Base-by-base conservation (phyloP, 2,797 vertebrate genomes). In the Mus minutoides region DNA sequence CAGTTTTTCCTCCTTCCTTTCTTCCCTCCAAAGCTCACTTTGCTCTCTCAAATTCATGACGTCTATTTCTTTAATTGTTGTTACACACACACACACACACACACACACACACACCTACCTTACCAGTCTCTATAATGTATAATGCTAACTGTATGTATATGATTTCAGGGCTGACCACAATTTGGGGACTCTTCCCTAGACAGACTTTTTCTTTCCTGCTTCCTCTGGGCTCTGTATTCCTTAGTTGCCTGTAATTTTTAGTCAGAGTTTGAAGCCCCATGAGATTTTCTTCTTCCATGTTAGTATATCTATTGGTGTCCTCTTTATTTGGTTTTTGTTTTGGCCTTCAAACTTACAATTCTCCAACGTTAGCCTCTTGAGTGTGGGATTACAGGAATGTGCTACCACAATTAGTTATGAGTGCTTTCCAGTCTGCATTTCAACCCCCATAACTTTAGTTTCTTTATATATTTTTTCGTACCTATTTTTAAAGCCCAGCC, bases 401-500 rank as follows among this genome's bases (percentile, higher is more conserved):
- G 83, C 31, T n/a, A 69, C 12, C 7, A 69, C 7, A 49, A 12
- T 49, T 49, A 43, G 34, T 67, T 86, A 37, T 16, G 52, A 31
- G 64, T 67, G 64, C 31, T 67, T 22, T 71, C 49, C 22, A 19
- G 22, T 71, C 77, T 95, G 64, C 56, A 93, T 88, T 75, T 71
- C 67, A 88, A 29, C 24, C 6, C n/a, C 52, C 40, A 67, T 43
- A 78, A 85, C 2, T 49, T 79, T 43, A 80, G 34, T 60, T 64
- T 64, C 62, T 64, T 64, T 64, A 83, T 54, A 69, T 89, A 79
- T 80, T 56, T 88, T 71, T 77, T 11, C 92, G 56, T 19, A 91
- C n/a, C 34, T 94, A 93, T n/a, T 37, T 88, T 76, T 52, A 84
- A 92, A 95, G 83, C 24, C 64, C 17, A 16, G 58, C 71, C 40